Base-by-base conservation (phyloP, 2,113 vertebrate genomes). In the Lophochroa leadbeateri region DNA sequence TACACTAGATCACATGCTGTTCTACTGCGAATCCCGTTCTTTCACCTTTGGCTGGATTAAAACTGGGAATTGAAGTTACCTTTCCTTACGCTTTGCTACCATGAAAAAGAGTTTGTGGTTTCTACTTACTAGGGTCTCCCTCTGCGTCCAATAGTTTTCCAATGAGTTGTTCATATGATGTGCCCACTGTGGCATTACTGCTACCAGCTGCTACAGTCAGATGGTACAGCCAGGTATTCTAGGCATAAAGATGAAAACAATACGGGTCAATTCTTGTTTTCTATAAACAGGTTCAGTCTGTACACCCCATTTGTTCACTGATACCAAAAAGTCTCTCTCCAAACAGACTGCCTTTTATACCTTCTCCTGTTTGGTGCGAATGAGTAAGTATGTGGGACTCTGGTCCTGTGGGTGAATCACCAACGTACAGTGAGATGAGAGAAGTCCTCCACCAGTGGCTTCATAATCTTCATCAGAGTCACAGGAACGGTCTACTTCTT, bases 401-500 rank as follows among this genome's bases (percentile, higher is more conserved):
- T 99, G 98, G 80, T 99, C 98, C 91, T 98, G 97, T 10, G 99
- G 98, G 86, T 99, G 98, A 80, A 99, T 98, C 96, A 98, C 98
- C 90, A 99, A 2, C 2, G 99, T 99, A 92, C 97, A 99, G 92
- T 99, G 98, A 11, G 98, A 99, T 37, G 99, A 99, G 7, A 99
- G 95, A 93, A 99, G 98, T 13, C 98, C 98, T 65, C 98, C 97
- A 70, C 98, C 96, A 49, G 98, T 97, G 3, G 98, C 95, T 96
- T 99, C 99, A 49, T 99, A 99, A 97, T 99, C 99, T 94, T 99
- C 99, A 29, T 99, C 99, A 7, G 99, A 99, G 88, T 99, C 99
- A 94, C 98, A 99, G 75, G 99, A 99, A 50, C 98, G 98, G 81
- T 99, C 99, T 72, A 99, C 99, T 91, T 99, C 99, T 97, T 98